A percentile compares a stretch with the other conserved stretches of the same genome.
Conservation (phyloP, 2,113 vertebrate genomes). For the Steatornis caripensis region DNA sequence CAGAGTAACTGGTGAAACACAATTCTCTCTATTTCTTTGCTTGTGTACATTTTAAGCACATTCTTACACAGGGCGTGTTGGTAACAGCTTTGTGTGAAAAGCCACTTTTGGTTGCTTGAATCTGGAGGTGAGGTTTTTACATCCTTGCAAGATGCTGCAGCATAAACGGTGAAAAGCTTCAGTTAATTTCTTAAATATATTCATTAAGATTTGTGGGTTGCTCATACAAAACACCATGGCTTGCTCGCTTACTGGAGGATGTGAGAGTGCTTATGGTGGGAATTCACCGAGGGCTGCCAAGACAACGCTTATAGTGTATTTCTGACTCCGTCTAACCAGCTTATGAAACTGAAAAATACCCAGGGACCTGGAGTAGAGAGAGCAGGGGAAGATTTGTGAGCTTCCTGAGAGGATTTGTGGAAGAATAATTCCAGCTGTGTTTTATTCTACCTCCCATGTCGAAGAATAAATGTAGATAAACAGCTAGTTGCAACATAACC, state of each 20-base stretch:
- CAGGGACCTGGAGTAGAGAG: background rate
- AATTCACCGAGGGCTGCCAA: conserved; percentile 10
- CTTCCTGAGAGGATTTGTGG: background rate
- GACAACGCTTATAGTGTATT: background rate
- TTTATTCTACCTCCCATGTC: background rate
- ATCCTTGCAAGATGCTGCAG: background rate
- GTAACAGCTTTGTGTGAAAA: background rate
- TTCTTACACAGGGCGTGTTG: background rate
- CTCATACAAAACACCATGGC: background rate
- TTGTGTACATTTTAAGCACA: background rate
- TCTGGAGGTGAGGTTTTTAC: background rate
- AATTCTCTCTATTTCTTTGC: background rate
- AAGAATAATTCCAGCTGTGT: background rate
- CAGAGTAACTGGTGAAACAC: background rate
- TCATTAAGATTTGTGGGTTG: conserved; percentile 14
- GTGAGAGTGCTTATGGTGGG: background rate
- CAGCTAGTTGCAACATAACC: background rate
- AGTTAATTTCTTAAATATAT: background rate
- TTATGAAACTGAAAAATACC: background rate
- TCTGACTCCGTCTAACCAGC: background rate
- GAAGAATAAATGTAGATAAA: background rate
- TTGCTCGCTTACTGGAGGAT: background rate
- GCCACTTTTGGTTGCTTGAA: background rate
- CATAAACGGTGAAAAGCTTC: background rate
- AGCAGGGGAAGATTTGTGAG: background rate